Base-by-base conservation (phyloP, 2,113 vertebrate species). In the Opisthocomus hoazin region DNA sequence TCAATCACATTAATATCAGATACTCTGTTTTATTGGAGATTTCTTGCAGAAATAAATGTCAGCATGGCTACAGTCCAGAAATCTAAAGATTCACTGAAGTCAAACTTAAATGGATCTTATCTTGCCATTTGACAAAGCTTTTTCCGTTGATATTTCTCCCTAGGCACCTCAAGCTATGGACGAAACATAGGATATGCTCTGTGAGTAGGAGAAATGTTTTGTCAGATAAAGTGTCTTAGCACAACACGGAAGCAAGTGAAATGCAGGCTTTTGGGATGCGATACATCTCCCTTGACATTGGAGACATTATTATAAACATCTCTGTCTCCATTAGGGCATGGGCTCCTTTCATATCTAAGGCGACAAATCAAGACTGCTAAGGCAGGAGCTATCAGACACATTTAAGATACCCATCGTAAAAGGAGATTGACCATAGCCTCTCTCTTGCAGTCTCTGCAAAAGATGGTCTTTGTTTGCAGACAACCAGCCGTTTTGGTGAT, bases 1-100 rank as follows among this genome's bases (percentile, higher is more conserved):
- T 95, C 78, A 92, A 94, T 76, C 57, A 43, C 51, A 61, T 96
- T 94, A 93, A 87, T 74, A 94, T 83, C 84, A 80, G 63, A 65
- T 80, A 82, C 70, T 89, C 69, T 69, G 27, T 80, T 91, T 91
- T 83, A 91, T 48, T 85, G 94, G 77, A 76, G 41, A 83, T 87
- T 87, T 77, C 91, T 91, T 23, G 10, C 6, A 14, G 77, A 87
- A 96, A 93, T 95, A 97, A 94, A 90, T 92, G 84, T 79, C 87
- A 95, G 68, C 26, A 27, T 83, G 65, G 63, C 71, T 65, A 30
- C 13, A 74, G 53, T 73, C 89, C 96, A 91, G 79, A 92, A 82
- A 87, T 48, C 16, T 73, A 87, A 92, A 92, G 92, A 78, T 60
- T 65, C 57, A 16, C 50, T 36, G 34, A 90, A 92, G 34, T 76